Percentiles rank a stretch among this genome's conserved stretches.
Evolutionary conservation across 2,113 vertebrate genomes (phyloP).

Genomic region (Myodes glareolus): DNA sequence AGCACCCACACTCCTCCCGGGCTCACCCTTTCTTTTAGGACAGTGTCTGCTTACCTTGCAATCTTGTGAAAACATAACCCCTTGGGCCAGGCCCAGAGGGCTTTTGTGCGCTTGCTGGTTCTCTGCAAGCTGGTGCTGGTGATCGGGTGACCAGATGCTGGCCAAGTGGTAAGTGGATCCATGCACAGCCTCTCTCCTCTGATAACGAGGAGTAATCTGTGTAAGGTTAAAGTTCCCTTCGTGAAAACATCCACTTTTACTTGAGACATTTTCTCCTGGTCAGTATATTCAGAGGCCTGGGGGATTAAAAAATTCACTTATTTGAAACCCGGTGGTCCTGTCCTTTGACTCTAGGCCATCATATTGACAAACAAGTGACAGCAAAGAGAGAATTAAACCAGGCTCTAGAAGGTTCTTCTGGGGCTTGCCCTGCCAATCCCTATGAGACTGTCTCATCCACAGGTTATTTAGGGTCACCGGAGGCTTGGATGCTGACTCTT

Average conservation of each 20-base stretch:
- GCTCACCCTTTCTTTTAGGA: background rate
- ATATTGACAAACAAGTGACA: background rate
- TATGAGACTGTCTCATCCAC: background rate
- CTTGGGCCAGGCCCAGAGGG: too few species aligned
- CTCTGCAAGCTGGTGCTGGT: rapidly evolving
- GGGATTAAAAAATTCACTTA: background rate
- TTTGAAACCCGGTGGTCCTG: background rate
- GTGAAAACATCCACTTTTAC: background rate
- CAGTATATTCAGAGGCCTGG: background rate
- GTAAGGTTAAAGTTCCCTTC: background rate
- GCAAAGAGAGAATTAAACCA: background rate
- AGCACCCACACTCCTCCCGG: background rate
- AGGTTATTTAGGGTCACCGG: background rate
- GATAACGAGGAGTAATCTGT: background rate
- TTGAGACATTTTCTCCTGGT: background rate
- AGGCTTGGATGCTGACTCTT: background rate
- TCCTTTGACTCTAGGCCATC: background rate
- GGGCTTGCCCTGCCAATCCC: too few species aligned
- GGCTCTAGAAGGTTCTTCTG: background rate
- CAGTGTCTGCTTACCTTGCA: background rate
- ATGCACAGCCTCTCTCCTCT: background rate
- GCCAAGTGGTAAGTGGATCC: background rate
- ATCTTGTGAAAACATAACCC: background rate
- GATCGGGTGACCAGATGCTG: background rate
- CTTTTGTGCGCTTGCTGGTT: background rate